A percentile compares a stretch with the other conserved stretches of the same genome.
These are phyloP conservation scores for Hystrix cristata DNA, from an alignment of 2,113 vertebrate genomes.

Conservation along the genomic window DNA sequence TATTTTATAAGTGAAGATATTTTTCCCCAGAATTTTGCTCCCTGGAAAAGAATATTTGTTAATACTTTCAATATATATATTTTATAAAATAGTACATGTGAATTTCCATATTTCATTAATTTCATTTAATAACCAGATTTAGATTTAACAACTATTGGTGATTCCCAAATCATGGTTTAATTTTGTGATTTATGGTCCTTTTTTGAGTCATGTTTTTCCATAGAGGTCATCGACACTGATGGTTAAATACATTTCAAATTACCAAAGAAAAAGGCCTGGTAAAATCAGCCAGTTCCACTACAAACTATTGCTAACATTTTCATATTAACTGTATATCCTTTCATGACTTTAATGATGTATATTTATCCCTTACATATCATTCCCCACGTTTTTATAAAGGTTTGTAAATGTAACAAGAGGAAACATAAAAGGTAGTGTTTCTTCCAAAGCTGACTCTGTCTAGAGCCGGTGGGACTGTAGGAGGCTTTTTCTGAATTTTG, in stretches of 20 bases:
- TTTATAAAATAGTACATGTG: not conserved
- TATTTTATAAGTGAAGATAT: not conserved
- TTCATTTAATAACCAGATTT: not conserved
- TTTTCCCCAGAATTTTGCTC: not conserved
- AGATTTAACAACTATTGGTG: not conserved
- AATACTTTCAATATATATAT: not conserved
- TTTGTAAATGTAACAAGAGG: not conserved
- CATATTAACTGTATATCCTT: not conserved
- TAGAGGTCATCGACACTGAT: not conserved
- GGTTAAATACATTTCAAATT: slow-evolving; percentile 24
- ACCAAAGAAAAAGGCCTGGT: not conserved
- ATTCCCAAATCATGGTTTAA: not conserved
- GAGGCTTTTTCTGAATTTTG: not conserved
- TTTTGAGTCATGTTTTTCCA: not conserved
- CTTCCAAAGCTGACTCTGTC: not conserved
- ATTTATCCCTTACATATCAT: not conserved
- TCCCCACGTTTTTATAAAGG: not conserved
- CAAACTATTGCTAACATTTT: not conserved
- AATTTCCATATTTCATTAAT: slow-evolving; percentile 13
- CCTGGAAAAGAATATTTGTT: not conserved
- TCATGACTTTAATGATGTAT: not conserved
- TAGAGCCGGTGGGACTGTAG: rapidly evolving
- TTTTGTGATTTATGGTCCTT: not conserved
- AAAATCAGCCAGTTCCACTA: not conserved
- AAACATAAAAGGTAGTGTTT: not conserved